Conservation (phyloP, 2,113 vertebrate species). For the Sapajus apella region DNA sequence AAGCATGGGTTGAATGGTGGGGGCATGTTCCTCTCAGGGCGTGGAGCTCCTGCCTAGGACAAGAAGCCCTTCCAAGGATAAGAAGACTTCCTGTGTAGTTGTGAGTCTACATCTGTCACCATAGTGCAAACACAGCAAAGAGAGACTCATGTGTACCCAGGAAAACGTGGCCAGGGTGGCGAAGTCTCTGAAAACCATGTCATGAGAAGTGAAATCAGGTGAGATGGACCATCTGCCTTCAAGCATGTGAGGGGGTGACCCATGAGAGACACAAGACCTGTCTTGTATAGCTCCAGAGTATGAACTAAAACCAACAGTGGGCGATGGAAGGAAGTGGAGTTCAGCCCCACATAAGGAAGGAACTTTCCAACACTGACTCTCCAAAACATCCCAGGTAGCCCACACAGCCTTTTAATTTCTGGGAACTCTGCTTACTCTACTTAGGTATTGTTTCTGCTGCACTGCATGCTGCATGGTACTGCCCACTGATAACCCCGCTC, state of each 20-base stretch:
- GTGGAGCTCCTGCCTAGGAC: neutral
- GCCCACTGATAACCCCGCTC: neutral
- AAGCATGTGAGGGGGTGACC: neutral
- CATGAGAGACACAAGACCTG: neutral
- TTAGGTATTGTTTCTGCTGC: neutral
- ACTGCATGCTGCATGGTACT: fast-evolving
- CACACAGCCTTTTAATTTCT: neutral
- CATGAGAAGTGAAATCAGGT: neutral
- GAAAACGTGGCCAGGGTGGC: neutral
- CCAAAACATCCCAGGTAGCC: neutral
- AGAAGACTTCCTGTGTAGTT: neutral
- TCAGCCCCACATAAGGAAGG: neutral
- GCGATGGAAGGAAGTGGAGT: neutral
- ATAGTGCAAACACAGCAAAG: neutral
- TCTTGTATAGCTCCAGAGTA: neutral
- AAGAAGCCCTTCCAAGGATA: neutral
- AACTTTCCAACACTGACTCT: neutral
- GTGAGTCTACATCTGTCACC: neutral
- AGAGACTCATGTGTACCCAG: neutral
- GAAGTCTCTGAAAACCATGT: neutral
- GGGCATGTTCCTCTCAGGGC: fast-evolving
- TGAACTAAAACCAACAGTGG: neutral
- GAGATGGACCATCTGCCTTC: neutral
- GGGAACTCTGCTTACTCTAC: neutral
- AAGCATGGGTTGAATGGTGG: neutral